Base-by-base conservation (phyloP, 2,797 vertebrate species). In the Orientallactaga sibirica region DNA sequence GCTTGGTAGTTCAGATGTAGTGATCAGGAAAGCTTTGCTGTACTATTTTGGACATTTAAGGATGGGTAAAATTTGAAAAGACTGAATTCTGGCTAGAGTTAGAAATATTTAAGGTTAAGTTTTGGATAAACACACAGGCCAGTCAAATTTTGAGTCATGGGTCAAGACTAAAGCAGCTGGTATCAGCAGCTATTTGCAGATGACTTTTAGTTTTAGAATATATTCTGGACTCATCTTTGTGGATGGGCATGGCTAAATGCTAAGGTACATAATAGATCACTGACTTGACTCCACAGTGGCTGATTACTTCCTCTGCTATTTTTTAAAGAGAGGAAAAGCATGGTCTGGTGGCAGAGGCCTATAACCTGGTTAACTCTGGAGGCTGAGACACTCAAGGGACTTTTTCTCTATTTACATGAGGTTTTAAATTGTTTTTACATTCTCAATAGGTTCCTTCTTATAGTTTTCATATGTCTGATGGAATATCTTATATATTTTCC, bases 401-500 rank as follows among this genome's bases (percentile, higher is more conserved):
- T 71, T 92, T 52, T 7, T 73, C 37, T 82, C 27, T 43, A 2
- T 79, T 88, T 68, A 66, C 33, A 76, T 52, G 7, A 2, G 15
- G 67, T n/a, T 70, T 58, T 33, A 33, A 24, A 29, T 33, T 62
- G 76, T 75, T 74, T 77, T 88, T 70, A 5, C 20, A 58, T 92
- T 77, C 81, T 66, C 20, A 74, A 73, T 41, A 55, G 52, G 61
- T 2, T 67, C 33, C 37, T 71, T 84, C 2, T 71, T 29, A 2
- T 22, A 24, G 73, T 83, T 93, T 83, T 41, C 2, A 43, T 58
- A 6, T 86, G 5, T 67, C 27, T 86, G 29, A 12, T 86, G 24
- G 85, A 79, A 74, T 52, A 58, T 67, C 3, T 5, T 86, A 12
- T 75, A 80, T 78, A 14, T 87, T 87, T 93, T 93, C 37, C 15